Percentiles rank a stretch among this genome's conserved stretches.
These are phyloP conservation scores for Hylomyscus alleni DNA, from an alignment of 2,797 vertebrate genomes.

Conservation along the genomic window DNA sequence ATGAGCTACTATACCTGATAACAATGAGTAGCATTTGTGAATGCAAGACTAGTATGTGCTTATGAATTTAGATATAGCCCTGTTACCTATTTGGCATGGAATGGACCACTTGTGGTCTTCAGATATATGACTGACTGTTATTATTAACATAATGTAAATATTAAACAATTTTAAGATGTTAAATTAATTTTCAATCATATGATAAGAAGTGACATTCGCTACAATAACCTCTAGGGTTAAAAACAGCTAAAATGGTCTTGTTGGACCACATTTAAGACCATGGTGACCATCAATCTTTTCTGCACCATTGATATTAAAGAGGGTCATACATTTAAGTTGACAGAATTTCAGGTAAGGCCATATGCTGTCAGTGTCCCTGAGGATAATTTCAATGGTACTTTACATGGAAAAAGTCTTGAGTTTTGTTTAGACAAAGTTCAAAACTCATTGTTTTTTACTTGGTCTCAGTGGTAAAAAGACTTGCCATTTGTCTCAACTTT, in stretches of 20 bases:
- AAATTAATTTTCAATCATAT: slow-evolving; percentile 13
- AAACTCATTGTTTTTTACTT: slow-evolving; percentile 35
- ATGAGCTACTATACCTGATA: not conserved
- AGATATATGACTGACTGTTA: slow-evolving; percentile 24
- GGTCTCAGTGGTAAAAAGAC: slow-evolving; percentile 7
- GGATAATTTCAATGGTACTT: not conserved
- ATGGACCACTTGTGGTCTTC: not conserved
- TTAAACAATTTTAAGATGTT: slow-evolving; percentile 16
- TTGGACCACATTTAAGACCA: not conserved
- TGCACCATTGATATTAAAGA: not conserved
- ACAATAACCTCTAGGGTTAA: not conserved
- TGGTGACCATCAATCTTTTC: not conserved
- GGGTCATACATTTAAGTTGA: not conserved
- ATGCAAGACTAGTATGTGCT: not conserved
- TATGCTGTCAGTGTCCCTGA: not conserved
- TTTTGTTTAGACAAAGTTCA: slow-evolving; percentile 27
- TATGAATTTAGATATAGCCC: slow-evolving; percentile 13
- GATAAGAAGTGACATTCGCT: not conserved
- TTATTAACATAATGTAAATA: not conserved
- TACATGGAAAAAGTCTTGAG: slow-evolving; percentile 10
- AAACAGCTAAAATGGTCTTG: not conserved
- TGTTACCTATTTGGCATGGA: not conserved
- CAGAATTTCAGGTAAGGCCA: slow-evolving; percentile 34
- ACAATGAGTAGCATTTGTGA: slow-evolving; percentile 12
- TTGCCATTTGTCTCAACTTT: slow-evolving; percentile 3